Percentiles rank a stretch among this genome's conserved stretches.
phyloP scores from a whole-genome alignment of 1,140 invertebrate genomes.

The Zaprionus capensis region DNA sequence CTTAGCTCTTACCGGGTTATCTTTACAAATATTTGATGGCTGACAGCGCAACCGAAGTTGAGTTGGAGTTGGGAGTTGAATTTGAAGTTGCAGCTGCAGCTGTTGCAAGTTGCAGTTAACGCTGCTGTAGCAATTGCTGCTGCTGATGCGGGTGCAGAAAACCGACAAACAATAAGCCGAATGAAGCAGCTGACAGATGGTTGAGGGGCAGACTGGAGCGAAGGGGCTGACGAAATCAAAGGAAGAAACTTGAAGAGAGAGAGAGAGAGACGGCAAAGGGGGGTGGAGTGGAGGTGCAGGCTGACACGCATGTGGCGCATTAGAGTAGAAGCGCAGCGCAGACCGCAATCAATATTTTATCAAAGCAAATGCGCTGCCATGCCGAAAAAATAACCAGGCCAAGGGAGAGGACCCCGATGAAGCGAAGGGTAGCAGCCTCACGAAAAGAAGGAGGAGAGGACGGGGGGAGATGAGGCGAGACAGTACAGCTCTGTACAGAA shows the following conservation, averaged over 20 bases:
- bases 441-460: conserved; percentile 5
- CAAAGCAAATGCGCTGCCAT: conserved; percentile 57
- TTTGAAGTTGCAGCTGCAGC: conserved; percentile 41
- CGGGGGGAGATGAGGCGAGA: conserved; percentile 2
- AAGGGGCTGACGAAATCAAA: neutral
- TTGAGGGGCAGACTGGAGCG: conserved; percentile 1
- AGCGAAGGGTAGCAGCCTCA: neutral
- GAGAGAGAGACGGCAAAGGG: neutral
- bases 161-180: conserved; percentile 66
- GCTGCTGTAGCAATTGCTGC: conserved; percentile 32
- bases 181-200: conserved; percentile 13
- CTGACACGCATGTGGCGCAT: conserved; percentile 73
- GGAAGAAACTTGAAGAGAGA: neutral
- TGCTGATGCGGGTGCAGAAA: conserved; percentile 24
- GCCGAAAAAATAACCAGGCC: conserved; percentile 38
- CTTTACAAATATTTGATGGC: conserved; percentile 54
- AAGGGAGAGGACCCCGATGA: neutral
- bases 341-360: conserved; percentile 80
- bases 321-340: conserved; percentile 47
- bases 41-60: conserved; percentile 44
- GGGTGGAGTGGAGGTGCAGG: conserved; percentile 3
- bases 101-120: conserved; percentile 8
- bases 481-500: conserved; percentile 2
- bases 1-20: conserved; percentile 35
- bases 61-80: conserved; percentile 12